phyloP scores from a whole-genome alignment of 2,797 vertebrate genomes.

The Pempheris klunzingeri region DNA sequence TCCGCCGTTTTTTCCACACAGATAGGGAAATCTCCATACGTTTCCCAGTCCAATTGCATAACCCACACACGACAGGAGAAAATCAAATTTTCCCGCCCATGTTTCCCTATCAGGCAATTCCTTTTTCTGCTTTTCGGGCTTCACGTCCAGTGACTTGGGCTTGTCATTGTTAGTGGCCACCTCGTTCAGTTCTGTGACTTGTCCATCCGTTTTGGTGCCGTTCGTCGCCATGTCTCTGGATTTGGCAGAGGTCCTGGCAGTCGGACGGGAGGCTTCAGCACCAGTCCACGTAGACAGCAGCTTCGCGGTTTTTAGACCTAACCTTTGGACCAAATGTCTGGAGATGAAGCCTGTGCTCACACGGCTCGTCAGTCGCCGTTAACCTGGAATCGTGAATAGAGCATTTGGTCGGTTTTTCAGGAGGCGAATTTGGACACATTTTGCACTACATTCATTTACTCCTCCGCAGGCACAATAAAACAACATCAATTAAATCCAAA shows the following conservation, averaged over 20 bases:
- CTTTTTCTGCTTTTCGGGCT: slow-evolving; percentile 91
- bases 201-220: slow-evolving; percentile 94
- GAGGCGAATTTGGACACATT: slow-evolving; percentile 49
- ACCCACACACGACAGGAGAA: slow-evolving; percentile 98
- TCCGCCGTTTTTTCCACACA: slow-evolving; percentile 98
- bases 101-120: slow-evolving; percentile 92
- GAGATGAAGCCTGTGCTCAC: slow-evolving; percentile 70
- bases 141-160: slow-evolving; percentile 94
- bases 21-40: slow-evolving; percentile 98
- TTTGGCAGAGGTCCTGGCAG: slow-evolving; percentile 90
- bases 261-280: slow-evolving; percentile 90
- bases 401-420: slow-evolving; percentile 58
- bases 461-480: slow-evolving; percentile 15
- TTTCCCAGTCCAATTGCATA: slow-evolving; percentile 99
- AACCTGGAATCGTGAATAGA: slow-evolving; percentile 84
- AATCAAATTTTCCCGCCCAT: slow-evolving; percentile 98
- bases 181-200: slow-evolving; percentile 95
- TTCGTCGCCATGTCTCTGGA: slow-evolving; percentile 96
- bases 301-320: slow-evolving; percentile 89
- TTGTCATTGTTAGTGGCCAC: slow-evolving; percentile 93
- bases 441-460: slow-evolving; percentile 15
- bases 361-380: slow-evolving; percentile 79
- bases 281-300: slow-evolving; percentile 99
- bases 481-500: slow-evolving; percentile 16
- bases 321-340: slow-evolving; percentile 77